Evolutionary conservation across 2,113 vertebrate species (phyloP).

Genomic region (Tetrao urogallus): DNA sequence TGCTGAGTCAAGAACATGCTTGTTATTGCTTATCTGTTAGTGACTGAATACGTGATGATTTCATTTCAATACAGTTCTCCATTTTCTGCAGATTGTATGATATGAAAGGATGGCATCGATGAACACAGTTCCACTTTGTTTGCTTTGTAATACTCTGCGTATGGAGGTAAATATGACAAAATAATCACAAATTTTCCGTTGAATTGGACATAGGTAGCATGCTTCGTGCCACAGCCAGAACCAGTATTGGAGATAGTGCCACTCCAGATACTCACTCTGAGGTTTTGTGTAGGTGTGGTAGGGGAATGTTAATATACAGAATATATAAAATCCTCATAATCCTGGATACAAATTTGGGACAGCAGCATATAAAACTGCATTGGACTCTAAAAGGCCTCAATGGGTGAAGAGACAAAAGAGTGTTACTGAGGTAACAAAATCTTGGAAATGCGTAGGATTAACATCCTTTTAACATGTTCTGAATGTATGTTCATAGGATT

Average conservation of each 20-base stretch:
- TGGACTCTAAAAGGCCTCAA: neutral
- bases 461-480: neutral
- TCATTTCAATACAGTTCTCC: neutral
- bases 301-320: neutral
- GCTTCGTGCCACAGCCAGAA: neutral
- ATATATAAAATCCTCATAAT: neutral
- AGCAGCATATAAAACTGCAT: neutral
- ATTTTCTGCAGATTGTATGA: neutral
- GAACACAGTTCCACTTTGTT: neutral
- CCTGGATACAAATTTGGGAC: neutral
- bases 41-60: constrained; percentile 17
- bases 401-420: neutral
- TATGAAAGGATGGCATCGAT: neutral
- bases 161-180: neutral
- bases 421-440: neutral
- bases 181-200: neutral
- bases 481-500: neutral
- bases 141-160: neutral
- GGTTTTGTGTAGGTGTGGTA: neutral
- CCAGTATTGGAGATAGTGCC: neutral
- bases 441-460: neutral
- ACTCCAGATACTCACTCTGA: neutral
- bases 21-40: constrained; percentile 40
- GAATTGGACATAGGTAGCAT: accelerated
- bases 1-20: constrained; percentile 29